Percentiles rank a stretch among this genome's conserved stretches.
Conservation (phyloP, 2,797 vertebrate genomes). For the Streptopelia turtur region DNA sequence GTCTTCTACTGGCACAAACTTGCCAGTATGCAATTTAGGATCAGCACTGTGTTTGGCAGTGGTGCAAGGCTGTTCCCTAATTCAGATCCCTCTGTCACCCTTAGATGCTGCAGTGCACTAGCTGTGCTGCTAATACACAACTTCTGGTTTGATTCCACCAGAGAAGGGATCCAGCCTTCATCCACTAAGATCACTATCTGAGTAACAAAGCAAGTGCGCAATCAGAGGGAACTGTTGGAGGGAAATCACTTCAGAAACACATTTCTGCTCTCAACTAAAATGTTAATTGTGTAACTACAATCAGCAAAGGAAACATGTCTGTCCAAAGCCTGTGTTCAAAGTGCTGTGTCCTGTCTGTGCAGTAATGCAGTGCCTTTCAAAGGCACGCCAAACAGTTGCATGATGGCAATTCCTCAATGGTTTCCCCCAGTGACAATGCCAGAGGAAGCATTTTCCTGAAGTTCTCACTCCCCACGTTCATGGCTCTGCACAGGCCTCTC, state of each 20-base stretch:
- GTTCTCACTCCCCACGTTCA: neutral
- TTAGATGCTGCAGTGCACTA: neutral
- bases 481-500: neutral
- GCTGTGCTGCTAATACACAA: neutral
- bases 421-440: neutral
- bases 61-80: neutral
- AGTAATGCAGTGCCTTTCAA: neutral
- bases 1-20: neutral
- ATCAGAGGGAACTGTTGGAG: neutral
- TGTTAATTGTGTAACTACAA: neutral
- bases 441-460: neutral
- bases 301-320: neutral
- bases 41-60: neutral
- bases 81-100: neutral
- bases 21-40: neutral
- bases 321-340: neutral
- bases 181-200: neutral
- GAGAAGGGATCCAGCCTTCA: neutral
- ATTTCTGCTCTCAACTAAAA: neutral
- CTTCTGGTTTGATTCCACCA: neutral
- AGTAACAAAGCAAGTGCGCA: neutral
- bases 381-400: neutral
- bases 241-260: neutral
- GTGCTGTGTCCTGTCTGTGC: neutral
- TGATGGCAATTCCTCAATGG: accelerated